Percentiles rank a stretch among this genome's conserved stretches.
Evolutionary conservation across 2,888 invertebrate species (phyloP).

Genomic region (Vesta saturnalis): DNA sequence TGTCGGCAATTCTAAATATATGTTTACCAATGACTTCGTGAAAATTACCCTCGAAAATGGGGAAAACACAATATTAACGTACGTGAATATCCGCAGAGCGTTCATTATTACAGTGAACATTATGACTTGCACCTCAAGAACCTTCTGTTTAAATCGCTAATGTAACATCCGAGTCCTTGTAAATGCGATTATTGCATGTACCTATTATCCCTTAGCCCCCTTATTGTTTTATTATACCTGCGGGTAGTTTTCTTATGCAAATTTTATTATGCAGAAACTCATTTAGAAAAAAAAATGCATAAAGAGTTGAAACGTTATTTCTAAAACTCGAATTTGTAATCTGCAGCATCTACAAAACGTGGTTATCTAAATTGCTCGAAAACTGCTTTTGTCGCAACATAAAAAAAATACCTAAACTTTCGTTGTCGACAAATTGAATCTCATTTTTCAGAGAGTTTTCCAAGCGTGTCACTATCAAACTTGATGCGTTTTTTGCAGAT

Average conservation of each 20-base stretch:
- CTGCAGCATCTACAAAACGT: conserved; percentile 13
- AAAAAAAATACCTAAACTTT: conserved; percentile 49
- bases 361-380: conserved; percentile 25
- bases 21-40: not conserved
- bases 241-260: conserved; percentile 33
- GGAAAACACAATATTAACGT: conserved; percentile 22
- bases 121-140: conserved; percentile 34
- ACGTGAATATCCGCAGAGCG: conserved; percentile 29
- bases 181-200: conserved; percentile 42
- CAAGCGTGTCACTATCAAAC: conserved; percentile 29
- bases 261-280: conserved; percentile 24
- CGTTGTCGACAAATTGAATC: conserved; percentile 53
- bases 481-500: conserved; percentile 13
- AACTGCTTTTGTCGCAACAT: conserved; percentile 42
- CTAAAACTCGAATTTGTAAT: not conserved
- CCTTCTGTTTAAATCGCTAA: conserved; percentile 35
- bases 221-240: conserved; percentile 37
- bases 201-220: conserved; percentile 30
- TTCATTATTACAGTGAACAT: conserved; percentile 32
- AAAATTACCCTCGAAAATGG: conserved; percentile 4
- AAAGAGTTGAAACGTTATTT: not conserved
- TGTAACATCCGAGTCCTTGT: conserved; percentile 33
- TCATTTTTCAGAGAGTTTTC: conserved; percentile 51
- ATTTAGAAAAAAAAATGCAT: not conserved
- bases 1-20: not conserved